Base-by-base conservation (phyloP, 2,797 vertebrate species). In the Eulemur rubriventer region DNA sequence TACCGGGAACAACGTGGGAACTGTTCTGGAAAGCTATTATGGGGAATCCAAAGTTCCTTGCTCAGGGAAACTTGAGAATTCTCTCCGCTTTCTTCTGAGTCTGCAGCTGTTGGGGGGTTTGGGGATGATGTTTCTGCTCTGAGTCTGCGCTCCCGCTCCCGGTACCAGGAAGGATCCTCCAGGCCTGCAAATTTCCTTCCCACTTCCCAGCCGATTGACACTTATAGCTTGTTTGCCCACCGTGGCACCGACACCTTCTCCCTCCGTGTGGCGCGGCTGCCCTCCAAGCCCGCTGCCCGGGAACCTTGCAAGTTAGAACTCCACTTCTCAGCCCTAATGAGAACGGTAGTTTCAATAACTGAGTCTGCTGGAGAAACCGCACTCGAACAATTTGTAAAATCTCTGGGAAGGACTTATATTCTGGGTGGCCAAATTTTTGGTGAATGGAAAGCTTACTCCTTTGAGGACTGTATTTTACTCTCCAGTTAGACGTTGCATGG, bases 241-340 rank as follows among this genome's bases (percentile, higher is more conserved):
- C 7, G 0, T 2, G n/a, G 28, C 1, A 0, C 70, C 0, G 0
- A 76, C 73, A 67, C 83, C 83, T 90, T 84, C 30, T 20, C 87
- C 9, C 48, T 46, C 79, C 1, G 7, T 52, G 20, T n/a, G 70
- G 43, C 12, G 0, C 2, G 22, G 35, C 26, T 84, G 22, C 48
- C 38, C 41, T 16, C 55, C 63, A 73, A 11, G 63, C 75, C 70
- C 4, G 5, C 12, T 1, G 6, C 14, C 70, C 0, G 0, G 0
- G 16, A 1, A 33, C 46, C n/a, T 41, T 1, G 46, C 11, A 20
- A 41, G 1, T 0, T 0, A 2, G 35, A 13, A 12, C 43, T 73
- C 85, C 50, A 2, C 65, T 57, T 52, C 14, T 69, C 63, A 55
- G 35, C 82, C 63, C n/a, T 81, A 30, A 76, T 41, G 52, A 83